Base-by-base conservation (phyloP, 2,797 vertebrate genomes). In the Diglossa cyanea region DNA sequence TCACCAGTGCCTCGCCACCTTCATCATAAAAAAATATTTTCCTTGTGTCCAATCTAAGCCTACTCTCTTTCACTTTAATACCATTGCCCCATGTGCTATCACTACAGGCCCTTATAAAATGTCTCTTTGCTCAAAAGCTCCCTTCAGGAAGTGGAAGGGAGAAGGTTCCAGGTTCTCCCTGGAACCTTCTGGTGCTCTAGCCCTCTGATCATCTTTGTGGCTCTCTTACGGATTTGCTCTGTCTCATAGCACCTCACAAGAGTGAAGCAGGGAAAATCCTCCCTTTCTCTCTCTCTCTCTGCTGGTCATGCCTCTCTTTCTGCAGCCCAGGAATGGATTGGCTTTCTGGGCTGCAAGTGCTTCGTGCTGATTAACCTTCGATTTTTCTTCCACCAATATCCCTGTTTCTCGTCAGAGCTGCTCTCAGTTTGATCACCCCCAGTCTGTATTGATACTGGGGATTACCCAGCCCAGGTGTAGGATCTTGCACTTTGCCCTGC, bases 241-340 rank as follows among this genome's bases (percentile, higher is more conserved):
- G 4, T 44, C 42, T n/a, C 42, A 7, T 9, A 20, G 31, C 42
- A 50, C 10, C 35, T 48, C 28, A n/a, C 26, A n/a, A 55, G 31
- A 50, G 13, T 20, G 5, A 23, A 37, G 13, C 6, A 62, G 31
- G 12, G 9, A 37, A 62, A 75, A 75, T n/a, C 17, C 42, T 50
- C 26, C 10, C 48, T 28, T 14, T 25, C 28, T 54, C 24, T 62
- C 25, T 31, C 26, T 31, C 28, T 55, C 25, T 55, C 37, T 45
- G 26, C 20, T 67, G 35, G 11, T 25, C 31, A 68, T 0, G 0
- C 11, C 24, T 48, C 23, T 42, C 18, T 20, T n/a, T n/a, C 20
- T 28, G 26, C 13, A 68, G 13, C 19, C 26, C 42, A 37, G 48
- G 31, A 68, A 37, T 10, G 11, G 19, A 55, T 33, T 21, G 3